Base-by-base conservation (phyloP, 2,113 vertebrate genomes). In the Plotosus lineatus region DNA sequence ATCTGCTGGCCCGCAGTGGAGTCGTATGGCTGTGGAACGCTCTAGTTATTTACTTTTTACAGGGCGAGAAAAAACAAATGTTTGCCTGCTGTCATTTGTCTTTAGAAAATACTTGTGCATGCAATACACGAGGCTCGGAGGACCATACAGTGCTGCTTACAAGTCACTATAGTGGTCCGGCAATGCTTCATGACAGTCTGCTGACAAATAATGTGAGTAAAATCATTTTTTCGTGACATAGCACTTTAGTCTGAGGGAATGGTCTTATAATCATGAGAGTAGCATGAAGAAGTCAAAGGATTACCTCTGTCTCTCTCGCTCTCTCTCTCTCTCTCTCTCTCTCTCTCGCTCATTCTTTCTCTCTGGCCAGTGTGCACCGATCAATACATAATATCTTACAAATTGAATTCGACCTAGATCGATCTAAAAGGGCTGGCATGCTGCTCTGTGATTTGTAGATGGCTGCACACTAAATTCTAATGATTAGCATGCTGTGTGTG, bases 361-460 rank as follows among this genome's bases (percentile, higher is more conserved):
- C 83, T 85, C 83, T 84, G 85, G 84, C 84, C 78, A 66, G 75
- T 77, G 86, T 85, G 80, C 81, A 58, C 84, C 82, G 90, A 94
- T 94, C 93, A 93, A 94, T 93, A 93, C 87, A 91, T 94, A 94
- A 94, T 94, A 94, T 93, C 93, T 90, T 92, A 93, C 92, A 93
- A 93, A 94, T 94, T 94, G 91, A 93, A 93, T 93, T 94, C 90
- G 92, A 94, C 93, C 92, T 89, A 88, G 88, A 93, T 94, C 91
- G 89, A 94, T 91, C 91, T 86, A 10, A 86, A 89, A 90, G 91
- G 89, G 82, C 44, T 84, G 85, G 88, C 88, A 81, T 84, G 87
- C 86, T 88, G 82, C 86, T 82, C 88, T 87, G 85, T 86, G 89
- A 89, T 90, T 86, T 89, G 90, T 85, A 85, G 88, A 87, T 77